Evolutionary conservation across 2,113 vertebrate species (phyloP).

Genomic region (Eleginops maclovinus): DNA sequence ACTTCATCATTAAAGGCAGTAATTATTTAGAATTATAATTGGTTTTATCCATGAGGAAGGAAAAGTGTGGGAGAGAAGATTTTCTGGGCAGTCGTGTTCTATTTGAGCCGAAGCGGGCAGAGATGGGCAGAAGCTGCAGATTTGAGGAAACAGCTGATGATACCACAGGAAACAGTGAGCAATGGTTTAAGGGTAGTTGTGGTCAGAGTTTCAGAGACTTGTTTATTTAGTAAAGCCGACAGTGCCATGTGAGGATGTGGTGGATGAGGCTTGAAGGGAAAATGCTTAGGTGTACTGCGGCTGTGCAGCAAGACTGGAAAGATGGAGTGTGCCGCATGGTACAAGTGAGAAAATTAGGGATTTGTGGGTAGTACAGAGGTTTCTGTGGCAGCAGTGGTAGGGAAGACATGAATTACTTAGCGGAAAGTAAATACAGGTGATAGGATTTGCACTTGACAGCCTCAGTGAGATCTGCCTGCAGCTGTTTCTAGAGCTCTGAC

Average conservation of each 20-base stretch:
- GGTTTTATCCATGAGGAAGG: constrained; percentile 40
- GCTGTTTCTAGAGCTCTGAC: constrained; percentile 4
- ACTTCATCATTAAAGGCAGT: constrained; percentile 40
- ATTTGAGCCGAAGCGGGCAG: constrained; percentile 42
- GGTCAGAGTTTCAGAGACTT: constrained; percentile 47
- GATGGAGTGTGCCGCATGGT: constrained; percentile 18
- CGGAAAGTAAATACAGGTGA: constrained; percentile 26
- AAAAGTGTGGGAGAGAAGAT: constrained; percentile 55
- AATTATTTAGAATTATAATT: constrained; percentile 33
- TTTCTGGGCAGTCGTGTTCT: constrained; percentile 35
- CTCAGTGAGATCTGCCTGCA: background rate
- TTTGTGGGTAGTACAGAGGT: constrained; percentile 18
- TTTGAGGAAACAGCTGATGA: constrained; percentile 74
- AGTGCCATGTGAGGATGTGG: constrained; percentile 65
- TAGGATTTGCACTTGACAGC: constrained; percentile 21
- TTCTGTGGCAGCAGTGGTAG: constrained; percentile 11
- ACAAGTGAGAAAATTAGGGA: constrained; percentile 33
- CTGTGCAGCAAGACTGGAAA: constrained; percentile 27
- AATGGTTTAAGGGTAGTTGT: constrained; percentile 52
- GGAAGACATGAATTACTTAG: constrained; percentile 10
- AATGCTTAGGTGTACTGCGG: constrained; percentile 52
- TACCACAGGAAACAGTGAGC: constrained; percentile 70
- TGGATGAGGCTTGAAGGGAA: constrained; percentile 58
- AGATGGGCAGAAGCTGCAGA: constrained; percentile 50
- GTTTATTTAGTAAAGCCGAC: constrained; percentile 54